phyloP scores from a whole-genome alignment of 2,888 invertebrate species.

The Lithodes maja region DNA sequence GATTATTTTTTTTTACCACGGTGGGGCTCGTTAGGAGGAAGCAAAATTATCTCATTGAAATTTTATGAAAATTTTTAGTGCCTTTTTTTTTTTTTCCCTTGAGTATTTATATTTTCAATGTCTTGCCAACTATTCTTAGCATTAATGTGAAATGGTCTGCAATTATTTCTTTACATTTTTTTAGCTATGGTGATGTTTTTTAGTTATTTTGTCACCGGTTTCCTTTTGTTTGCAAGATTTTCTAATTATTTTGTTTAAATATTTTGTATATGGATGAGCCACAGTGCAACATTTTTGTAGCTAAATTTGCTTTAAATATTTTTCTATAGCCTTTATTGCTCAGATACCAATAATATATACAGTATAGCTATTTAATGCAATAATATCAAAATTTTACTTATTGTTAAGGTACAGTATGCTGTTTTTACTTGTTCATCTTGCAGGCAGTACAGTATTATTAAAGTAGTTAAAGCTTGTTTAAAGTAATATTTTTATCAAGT shows the following conservation, averaged over 20 bases:
- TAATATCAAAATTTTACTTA: no score
- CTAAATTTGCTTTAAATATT: neutral
- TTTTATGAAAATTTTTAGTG: no score
- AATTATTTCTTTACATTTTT: neutral
- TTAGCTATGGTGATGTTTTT: neutral
- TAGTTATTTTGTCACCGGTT: neutral
- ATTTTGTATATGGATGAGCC: neutral
- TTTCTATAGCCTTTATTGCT: neutral
- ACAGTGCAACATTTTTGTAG: slow-evolving; percentile 8
- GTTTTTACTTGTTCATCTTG: no score
- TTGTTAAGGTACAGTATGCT: no score
- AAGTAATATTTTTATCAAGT: no score
- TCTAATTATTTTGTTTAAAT: neutral
- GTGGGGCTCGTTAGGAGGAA: no score
- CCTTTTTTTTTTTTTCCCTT: neutral
- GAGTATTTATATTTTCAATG: neutral
- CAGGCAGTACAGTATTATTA: no score
- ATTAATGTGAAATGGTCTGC: neutral
- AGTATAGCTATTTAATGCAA: no score
- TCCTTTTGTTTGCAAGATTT: slow-evolving; percentile 4
- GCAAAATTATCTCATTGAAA: no score
- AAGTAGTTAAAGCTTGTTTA: no score
- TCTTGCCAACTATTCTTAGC: neutral
- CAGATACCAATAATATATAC: no score
- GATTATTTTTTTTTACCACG: no score